Conservation (phyloP, 1,140 invertebrate genomes). For the Camponotus pennsylvanicus region DNA sequence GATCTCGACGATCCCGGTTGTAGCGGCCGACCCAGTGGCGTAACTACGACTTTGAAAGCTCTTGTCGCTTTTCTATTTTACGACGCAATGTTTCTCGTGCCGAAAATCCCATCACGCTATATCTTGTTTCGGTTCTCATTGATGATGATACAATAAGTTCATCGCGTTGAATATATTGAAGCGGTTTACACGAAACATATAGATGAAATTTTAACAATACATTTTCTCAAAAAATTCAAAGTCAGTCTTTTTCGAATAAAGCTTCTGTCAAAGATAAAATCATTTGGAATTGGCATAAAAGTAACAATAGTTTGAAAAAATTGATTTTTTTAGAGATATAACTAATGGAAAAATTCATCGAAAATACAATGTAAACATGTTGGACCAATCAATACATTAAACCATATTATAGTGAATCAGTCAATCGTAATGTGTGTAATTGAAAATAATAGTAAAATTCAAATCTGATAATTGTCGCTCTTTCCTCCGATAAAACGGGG, state of each 20-base stretch:
- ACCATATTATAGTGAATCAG: constrained; percentile 43
- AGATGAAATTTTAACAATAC: neutral
- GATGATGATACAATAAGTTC: neutral
- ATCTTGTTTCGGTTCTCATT: neutral
- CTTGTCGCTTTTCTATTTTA: constrained; percentile 38
- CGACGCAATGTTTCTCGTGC: neutral
- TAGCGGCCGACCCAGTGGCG: constrained; percentile 61
- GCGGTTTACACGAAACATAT: neutral
- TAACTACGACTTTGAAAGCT: constrained; percentile 52
- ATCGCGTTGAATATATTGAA: neutral
- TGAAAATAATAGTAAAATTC: constrained; percentile 59
- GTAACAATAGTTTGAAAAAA: neutral
- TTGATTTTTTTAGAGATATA: constrained; percentile 5
- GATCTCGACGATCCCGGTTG: constrained; percentile 66
- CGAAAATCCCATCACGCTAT: neutral
- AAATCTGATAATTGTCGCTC: neutral
- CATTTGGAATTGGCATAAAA: neutral
- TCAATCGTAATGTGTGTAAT: constrained; percentile 65
- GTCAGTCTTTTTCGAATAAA: neutral
- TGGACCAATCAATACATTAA: neutral
- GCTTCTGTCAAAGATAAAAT: neutral
- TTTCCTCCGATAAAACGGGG: constrained; percentile 3
- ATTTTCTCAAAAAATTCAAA: neutral
- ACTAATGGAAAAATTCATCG: constrained; percentile 51
- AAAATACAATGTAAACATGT: constrained; percentile 26